Conservation (phyloP, 2,113 vertebrate species). For the Siniperca knerii region DNA sequence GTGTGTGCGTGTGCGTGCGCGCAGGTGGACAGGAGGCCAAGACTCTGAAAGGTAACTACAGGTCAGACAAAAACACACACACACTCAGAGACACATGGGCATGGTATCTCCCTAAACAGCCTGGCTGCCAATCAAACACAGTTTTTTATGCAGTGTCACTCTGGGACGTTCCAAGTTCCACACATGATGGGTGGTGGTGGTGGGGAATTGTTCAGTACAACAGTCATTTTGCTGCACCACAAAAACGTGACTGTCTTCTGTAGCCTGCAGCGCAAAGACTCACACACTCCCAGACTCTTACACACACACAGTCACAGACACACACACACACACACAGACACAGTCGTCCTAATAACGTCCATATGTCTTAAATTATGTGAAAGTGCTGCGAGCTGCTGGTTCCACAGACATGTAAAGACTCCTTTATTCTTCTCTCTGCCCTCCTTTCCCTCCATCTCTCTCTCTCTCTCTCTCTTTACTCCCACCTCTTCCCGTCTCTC, state of each 20-base stretch:
- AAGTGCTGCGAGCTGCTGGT: constrained; percentile 82
- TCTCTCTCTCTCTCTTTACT: constrained; percentile 26
- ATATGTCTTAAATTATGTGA: constrained; percentile 84
- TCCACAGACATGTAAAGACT: constrained; percentile 81
- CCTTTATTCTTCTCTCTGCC: constrained; percentile 75
- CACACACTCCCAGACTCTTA: constrained; percentile 24
- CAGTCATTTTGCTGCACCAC: constrained; percentile 70
- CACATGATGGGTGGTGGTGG: constrained; percentile 13
- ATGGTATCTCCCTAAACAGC: constrained; percentile 23
- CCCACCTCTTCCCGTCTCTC: constrained; percentile 64
- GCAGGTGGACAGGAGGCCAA: constrained; percentile 11
- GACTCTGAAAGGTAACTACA: constrained; percentile 71
- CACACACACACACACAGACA: constrained; percentile 57
- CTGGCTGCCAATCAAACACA: constrained; percentile 62
- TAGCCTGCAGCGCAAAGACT: constrained; percentile 67
- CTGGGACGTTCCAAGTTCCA: constrained; percentile 50
- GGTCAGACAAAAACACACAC: constrained; percentile 64
- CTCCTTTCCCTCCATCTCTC: constrained; percentile 21
- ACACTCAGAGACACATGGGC: neutral
- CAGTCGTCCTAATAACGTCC: constrained; percentile 77
- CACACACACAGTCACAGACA: constrained; percentile 31
- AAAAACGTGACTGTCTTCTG: constrained; percentile 79
- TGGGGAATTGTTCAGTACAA: constrained; percentile 54
- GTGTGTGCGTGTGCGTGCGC: constrained; percentile 4
- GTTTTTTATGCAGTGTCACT: constrained; percentile 66